These are phyloP conservation scores for Bombus superbus DNA, from an alignment of 1,140 invertebrate genomes.

Conservation along the genomic window DNA sequence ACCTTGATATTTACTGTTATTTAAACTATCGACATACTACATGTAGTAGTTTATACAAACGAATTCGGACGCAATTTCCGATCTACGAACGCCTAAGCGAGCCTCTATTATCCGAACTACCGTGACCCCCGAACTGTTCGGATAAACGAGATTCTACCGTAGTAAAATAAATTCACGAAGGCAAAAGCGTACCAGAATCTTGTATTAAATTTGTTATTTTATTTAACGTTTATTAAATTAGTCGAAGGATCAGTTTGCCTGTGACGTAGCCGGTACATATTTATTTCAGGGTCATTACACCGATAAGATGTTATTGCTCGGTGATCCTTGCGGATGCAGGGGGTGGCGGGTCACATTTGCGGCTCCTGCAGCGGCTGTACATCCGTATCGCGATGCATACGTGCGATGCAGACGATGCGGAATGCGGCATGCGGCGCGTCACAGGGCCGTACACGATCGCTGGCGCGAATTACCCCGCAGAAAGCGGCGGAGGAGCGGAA, in stretches of 20 bases:
- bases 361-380: conserved; percentile 44
- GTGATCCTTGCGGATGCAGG: conserved; percentile 5
- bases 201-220: too few relatives aligned
- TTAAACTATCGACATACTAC: too few relatives aligned
- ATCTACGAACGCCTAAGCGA: too few relatives aligned
- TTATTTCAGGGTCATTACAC: conserved; percentile 20
- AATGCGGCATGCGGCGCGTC: conserved; percentile 68
- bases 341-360: conserved; percentile 30
- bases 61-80: too few relatives aligned
- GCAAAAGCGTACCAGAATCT: too few relatives aligned
- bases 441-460: conserved; percentile 54
- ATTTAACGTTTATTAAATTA: not conserved
- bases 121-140: too few relatives aligned
- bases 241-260: not conserved
- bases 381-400: conserved; percentile 63
- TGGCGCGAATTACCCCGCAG: conserved; percentile 49
- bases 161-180: too few relatives aligned
- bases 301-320: conserved; percentile 32
- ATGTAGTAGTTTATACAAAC: too few relatives aligned
- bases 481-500: not conserved
- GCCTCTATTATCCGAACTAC: too few relatives aligned
- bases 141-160: too few relatives aligned
- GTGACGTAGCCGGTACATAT: not conserved
- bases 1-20: too few relatives aligned
- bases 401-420: conserved; percentile 62